These are phyloP conservation scores for Vireo altiloquus DNA, from an alignment of 2,113 vertebrate genomes.

Conservation along the genomic window DNA sequence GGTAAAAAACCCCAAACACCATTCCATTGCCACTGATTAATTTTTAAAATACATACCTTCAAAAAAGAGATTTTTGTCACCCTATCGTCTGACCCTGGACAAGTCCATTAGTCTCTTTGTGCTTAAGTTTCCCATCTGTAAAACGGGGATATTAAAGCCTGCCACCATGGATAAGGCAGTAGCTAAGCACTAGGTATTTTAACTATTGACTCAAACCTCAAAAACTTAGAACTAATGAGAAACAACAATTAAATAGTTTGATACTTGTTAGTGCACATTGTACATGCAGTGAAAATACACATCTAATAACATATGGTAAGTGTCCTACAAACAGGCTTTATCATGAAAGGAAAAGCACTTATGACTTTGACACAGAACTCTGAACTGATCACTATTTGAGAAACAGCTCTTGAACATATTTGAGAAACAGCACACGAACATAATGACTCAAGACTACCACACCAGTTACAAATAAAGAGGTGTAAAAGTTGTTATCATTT, in stretches of 20 bases:
- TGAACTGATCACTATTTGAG: background rate
- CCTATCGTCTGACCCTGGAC: background rate
- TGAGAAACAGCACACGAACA: background rate
- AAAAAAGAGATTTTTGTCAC: background rate
- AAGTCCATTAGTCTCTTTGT: background rate
- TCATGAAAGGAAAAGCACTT: background rate
- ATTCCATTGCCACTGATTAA: background rate
- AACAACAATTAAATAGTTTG: background rate
- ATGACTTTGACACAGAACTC: background rate
- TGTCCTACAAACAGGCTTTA: background rate
- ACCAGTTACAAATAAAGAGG: background rate
- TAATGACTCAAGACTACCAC: background rate
- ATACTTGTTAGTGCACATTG: background rate
- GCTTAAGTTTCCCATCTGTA: constrained; percentile 1
- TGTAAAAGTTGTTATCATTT: background rate
- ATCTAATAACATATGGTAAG: background rate
- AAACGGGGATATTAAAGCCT: background rate
- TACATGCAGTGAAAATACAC: background rate
- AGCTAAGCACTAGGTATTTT: background rate
- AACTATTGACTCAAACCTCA: background rate
- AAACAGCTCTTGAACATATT: background rate
- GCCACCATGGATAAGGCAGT: background rate
- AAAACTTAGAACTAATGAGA: background rate
- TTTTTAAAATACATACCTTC: background rate
- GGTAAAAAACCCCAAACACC: background rate